phyloP scores from a whole-genome alignment of 2,797 vertebrate species.

The Coracias cyanogaster region DNA sequence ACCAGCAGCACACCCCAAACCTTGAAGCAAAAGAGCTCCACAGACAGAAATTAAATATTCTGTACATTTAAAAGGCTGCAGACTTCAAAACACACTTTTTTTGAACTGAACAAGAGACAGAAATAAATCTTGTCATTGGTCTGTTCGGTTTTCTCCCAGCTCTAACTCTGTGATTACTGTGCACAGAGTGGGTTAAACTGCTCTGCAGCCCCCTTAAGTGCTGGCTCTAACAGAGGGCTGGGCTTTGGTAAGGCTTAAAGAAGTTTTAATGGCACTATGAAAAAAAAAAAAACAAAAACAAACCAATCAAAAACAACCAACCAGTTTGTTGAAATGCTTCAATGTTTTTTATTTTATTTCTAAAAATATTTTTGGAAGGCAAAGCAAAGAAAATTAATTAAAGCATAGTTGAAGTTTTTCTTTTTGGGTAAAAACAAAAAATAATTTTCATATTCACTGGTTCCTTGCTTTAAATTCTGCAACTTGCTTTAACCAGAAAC shows the following conservation, averaged over 20 bases:
- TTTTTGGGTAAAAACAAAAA: constrained; percentile 36
- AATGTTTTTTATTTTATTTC: constrained; percentile 36
- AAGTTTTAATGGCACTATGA: constrained; percentile 37
- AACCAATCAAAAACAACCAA: not conserved
- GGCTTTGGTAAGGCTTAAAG: not conserved
- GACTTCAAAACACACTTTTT: not conserved
- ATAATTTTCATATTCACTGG: constrained; percentile 27
- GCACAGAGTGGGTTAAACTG: constrained; percentile 46
- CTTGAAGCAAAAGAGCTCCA: not conserved
- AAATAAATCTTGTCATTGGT: not conserved
- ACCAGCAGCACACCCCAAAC: rapidly evolving
- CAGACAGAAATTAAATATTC: not conserved
- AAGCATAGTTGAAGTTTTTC: not conserved
- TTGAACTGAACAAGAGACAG: not conserved
- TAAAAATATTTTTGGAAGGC: constrained; percentile 55
- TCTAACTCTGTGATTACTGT: not conserved
- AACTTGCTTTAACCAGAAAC: constrained; percentile 56
- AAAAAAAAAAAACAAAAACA: not conserved
- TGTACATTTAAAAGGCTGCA: not conserved
- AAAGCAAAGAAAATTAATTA: constrained; percentile 36
- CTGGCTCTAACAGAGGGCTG: not conserved
- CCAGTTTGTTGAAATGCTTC: constrained; percentile 9
- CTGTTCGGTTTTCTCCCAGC: not conserved
- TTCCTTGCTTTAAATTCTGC: constrained; percentile 34
- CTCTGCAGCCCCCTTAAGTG: not conserved